These are phyloP conservation scores for Drosophila aldrichi DNA, from an alignment of 2,888 invertebrate genomes.

Conservation along the genomic window DNA sequence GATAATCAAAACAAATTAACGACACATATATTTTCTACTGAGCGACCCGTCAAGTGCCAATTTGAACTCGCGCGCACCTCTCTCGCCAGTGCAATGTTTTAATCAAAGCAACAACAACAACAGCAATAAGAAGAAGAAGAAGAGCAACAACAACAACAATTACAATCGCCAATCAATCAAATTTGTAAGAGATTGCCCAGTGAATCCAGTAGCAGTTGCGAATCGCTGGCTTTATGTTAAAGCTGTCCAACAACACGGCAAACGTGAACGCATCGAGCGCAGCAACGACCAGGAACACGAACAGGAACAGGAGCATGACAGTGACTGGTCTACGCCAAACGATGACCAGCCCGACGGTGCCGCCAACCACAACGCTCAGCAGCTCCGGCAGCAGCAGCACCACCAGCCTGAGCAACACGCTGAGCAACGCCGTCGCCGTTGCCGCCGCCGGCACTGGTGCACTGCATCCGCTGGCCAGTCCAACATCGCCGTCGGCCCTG, in stretches of 20 bases:
- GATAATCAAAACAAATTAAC: slow-evolving; percentile 82
- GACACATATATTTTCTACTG: slow-evolving; percentile 59
- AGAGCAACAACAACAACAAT: slow-evolving; percentile 13
- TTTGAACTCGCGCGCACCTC: slow-evolving; percentile 45
- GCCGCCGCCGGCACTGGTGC: slow-evolving; percentile 79
- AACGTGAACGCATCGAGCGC: slow-evolving; percentile 42
- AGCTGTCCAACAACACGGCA: slow-evolving; percentile 78
- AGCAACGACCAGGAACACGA: slow-evolving; percentile 32
- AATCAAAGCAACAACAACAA: slow-evolving; percentile 22
- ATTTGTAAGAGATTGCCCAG: slow-evolving; percentile 16
- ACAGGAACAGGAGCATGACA: slow-evolving; percentile 85
- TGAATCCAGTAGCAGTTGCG: slow-evolving; percentile 9
- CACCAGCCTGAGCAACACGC: slow-evolving; percentile 42
- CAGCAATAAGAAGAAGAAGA: not conserved
- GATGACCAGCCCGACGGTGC: slow-evolving; percentile 88
- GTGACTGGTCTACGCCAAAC: slow-evolving; percentile 88
- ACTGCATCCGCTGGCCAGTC: slow-evolving; percentile 73
- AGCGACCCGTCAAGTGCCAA: slow-evolving; percentile 49
- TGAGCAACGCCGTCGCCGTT: slow-evolving; percentile 42
- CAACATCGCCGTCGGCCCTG: slow-evolving; percentile 81
- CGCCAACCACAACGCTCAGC: slow-evolving; percentile 83
- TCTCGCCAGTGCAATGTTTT: slow-evolving; percentile 59
- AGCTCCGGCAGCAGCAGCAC: slow-evolving; percentile 48
- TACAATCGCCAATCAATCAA: slow-evolving; percentile 14
- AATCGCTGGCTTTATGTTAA: slow-evolving; percentile 83